Evolutionary conservation across 2,113 vertebrate genomes (phyloP), one percentile per base, ranked within the genome.

Genomic region (Electrona antarctica): DNA sequence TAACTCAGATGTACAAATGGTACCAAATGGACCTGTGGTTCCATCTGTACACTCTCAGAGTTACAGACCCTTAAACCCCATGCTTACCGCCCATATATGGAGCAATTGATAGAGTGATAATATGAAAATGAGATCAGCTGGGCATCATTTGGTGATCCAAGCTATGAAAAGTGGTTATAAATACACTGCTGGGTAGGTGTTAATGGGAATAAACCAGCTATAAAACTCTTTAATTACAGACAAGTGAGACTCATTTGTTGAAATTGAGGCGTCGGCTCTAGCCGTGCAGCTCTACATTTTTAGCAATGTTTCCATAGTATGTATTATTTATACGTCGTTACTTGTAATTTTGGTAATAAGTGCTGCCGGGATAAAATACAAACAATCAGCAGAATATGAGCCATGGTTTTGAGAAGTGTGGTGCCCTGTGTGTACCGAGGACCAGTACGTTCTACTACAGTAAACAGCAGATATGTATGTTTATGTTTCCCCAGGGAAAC

Each of bases 151-250:
- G 71, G 46, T 73, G 59, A 41, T 41, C 8, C 29, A 29, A 49
- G 60, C 29, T 61, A 74, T 67, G 41, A 67, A 45, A 55, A 28
- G 41, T 41, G 64, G 54, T 68, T 74, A 66, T 67, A 81, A 83
- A 83, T 74, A 65, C 8, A 52, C 56, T 62, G 78, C 72, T 66
- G 73, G 51, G 49, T 46, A 47, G 2, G 6, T 79, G 74, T 81
- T 79, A 71, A 71, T 75, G 67, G 57, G 64, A 77, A 59, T 55
- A 29, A 41, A 21, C 28, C 29, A 11, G 46, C 46, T 72, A 45
- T 76, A 51, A 82, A 74, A 75, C 41, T 7, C 3, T 64, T 50
- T 29, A 29, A n/a, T 69, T 65, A 60, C 6, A 71, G 56, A 61
- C 28, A 10, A 21, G 45, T 10, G 67, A 15, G 12, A 47, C 54